A percentile compares a stretch with the other conserved stretches of the same genome.
Evolutionary conservation across 2,797 vertebrate genomes (phyloP).

Genomic region (Coreius guichenoti): DNA sequence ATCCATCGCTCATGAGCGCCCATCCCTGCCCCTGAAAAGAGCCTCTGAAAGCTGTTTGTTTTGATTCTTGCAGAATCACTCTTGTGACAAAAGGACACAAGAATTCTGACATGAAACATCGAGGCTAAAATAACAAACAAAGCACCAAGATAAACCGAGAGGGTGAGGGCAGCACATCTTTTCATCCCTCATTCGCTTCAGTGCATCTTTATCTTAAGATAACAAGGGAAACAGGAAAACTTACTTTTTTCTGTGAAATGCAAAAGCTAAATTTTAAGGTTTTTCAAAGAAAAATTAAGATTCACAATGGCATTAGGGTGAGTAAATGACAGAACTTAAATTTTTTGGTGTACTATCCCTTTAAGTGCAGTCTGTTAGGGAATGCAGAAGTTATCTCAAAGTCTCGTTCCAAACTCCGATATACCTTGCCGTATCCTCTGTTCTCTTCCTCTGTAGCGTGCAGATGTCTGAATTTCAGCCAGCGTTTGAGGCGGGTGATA

Average conservation of each 20-base stretch:
- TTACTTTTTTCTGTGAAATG: too few species aligned
- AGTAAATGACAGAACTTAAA: background rate
- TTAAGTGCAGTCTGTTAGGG: background rate
- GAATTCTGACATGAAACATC: slow-evolving; percentile 60
- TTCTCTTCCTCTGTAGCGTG: slow-evolving; percentile 41
- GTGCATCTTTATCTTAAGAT: background rate
- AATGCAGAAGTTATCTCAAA: slow-evolving; percentile 2
- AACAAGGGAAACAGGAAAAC: background rate
- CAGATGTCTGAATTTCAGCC: slow-evolving; percentile 64
- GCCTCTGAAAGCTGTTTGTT: slow-evolving; percentile 64
- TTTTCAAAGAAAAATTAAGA: background rate
- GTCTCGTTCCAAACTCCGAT: background rate
- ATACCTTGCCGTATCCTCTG: slow-evolving; percentile 56
- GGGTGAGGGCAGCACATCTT: slow-evolving; percentile 27
- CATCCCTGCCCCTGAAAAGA: slow-evolving; percentile 40
- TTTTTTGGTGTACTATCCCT: background rate
- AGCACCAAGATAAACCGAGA: slow-evolving; percentile 9
- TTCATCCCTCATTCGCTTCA: slow-evolving; percentile 33
- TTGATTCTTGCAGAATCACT: slow-evolving; percentile 60
- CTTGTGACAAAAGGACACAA: slow-evolving; percentile 58
- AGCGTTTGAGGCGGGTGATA: slow-evolving; percentile 68
- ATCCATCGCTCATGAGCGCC: slow-evolving; percentile 60
- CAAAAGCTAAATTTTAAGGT: background rate
- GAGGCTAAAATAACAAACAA: slow-evolving; percentile 71
- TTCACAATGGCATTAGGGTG: background rate